Evolutionary conservation across 2,888 invertebrate species (phyloP), one percentile per base, ranked within the genome.

Genomic region (Thecocarcelia acutangulata): DNA sequence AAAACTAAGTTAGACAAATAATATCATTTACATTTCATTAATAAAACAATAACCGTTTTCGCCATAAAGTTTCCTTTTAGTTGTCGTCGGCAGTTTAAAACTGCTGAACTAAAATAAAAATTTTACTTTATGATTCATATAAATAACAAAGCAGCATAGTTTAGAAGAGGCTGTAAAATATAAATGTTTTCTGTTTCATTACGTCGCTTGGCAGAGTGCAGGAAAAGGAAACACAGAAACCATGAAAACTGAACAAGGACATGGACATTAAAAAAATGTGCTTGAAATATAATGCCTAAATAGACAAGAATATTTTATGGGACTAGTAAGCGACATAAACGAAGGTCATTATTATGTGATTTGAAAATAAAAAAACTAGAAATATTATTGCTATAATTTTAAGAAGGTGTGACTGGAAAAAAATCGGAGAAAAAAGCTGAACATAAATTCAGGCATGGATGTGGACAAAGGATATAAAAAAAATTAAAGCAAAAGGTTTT

Each of bases 221-320:
- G 33, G 54, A 56, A 68, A 54, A 33, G 54, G 44, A 68, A 40
- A 28, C 9, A 33, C n/a, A 40, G 17, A 28, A 69, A 37, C 64
- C 72, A 59, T 78, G 77, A 70, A 59, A 70, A 78, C 37, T 66
- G 42, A 59, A 66, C 77, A 78, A 78, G 77, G 77, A 66, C 72
- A 78, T 63, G 19, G n/a, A 56, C 68, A 33, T 54, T 48, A 54
- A 56, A 28, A 56, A 68, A 42, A 44, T 28, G 42, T 63, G 33
- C 33, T 61, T 61, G 61, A 72, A 61, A 63, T 54, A 63, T 44
- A 73, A 73, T 19, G 63, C 44, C 63, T 73, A 54, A 73, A 73
- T 52, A 59, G 68, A 69, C 42, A 46, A 69, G 44, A 56, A 46
- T 44, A 44, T 69, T 61, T 61, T 33, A 63, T 54, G 68, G 13